Conservation (phyloP, 2,797 vertebrate genomes). For the Labeo calbasu region DNA sequence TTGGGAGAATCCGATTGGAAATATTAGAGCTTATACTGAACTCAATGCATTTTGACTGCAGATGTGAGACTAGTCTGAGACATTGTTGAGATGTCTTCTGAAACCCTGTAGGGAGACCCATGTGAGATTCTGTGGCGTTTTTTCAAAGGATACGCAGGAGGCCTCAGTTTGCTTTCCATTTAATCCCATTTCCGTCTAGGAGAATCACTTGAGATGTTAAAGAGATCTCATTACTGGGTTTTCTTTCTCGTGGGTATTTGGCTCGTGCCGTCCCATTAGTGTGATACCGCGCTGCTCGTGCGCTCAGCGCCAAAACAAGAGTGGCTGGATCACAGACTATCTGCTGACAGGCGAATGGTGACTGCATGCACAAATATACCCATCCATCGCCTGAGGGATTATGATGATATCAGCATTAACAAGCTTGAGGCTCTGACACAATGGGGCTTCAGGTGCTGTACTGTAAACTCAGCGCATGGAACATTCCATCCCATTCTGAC, state of each 20-base stretch:
- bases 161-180: not conserved
- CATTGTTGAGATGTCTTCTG: not conserved
- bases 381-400: constrained; percentile 15
- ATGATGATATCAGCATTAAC: constrained; percentile 39
- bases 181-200: not conserved
- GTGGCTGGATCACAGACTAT: not conserved
- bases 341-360: not conserved
- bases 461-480: constrained; percentile 49
- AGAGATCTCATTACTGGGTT: constrained; percentile 14
- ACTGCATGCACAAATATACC: constrained; percentile 32
- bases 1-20: not conserved
- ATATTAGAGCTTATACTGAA: not conserved
- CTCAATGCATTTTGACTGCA: not conserved
- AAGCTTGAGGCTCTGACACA: constrained; percentile 2
- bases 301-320: not conserved
- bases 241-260: constrained; percentile 4
- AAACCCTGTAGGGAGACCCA: not conserved
- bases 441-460: constrained; percentile 22
- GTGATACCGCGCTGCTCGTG: not conserved
- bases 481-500: constrained; percentile 54
- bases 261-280: constrained; percentile 4
- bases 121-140: not conserved
- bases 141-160: constrained; percentile 25
- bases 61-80: not conserved
- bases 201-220: constrained; percentile 11